Evolutionary conservation across 2,113 vertebrate species (phyloP).

Genomic region (Chaenocephalus aceratus): DNA sequence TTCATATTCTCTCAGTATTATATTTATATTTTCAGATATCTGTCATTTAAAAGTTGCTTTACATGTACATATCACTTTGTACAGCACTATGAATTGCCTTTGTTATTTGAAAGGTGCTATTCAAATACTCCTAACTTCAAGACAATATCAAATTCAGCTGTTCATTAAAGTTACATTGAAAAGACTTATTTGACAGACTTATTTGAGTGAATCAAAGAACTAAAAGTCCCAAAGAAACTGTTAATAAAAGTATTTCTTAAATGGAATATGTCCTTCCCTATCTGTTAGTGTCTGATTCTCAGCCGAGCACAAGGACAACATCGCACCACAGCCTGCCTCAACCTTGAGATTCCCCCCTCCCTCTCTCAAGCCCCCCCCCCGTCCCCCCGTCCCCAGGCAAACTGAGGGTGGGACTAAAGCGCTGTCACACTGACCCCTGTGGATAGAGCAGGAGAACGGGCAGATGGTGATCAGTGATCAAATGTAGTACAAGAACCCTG

Average conservation of each 20-base stretch:
- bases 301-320: constrained; percentile 64
- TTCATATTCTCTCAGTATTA: no score
- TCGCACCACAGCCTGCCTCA: constrained; percentile 57
- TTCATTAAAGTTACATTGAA: constrained; percentile 1
- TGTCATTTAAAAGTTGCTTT: background rate
- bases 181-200: constrained; percentile 13
- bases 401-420: constrained; percentile 45
- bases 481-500: constrained; percentile 39
- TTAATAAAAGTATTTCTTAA: constrained; percentile 33
- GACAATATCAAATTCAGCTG: background rate
- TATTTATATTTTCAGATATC: background rate
- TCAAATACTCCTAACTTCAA: background rate
- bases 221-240: constrained; percentile 41
- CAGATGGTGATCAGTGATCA: constrained; percentile 59
- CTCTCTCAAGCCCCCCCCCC: background rate
- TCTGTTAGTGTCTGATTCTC: constrained; percentile 38
- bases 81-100: background rate
- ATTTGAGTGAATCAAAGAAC: constrained; percentile 28
- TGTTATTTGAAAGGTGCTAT: background rate
- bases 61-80: background rate
- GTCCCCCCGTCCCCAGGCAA: background rate
- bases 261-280: constrained; percentile 32
- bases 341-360: constrained; percentile 67
- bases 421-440: constrained; percentile 70
- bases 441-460: constrained; percentile 60